Percentiles rank a stretch among this genome's conserved stretches.
Evolutionary conservation across 1,140 invertebrate genomes (phyloP).

Genomic region (Drosophila sucinea): DNA sequence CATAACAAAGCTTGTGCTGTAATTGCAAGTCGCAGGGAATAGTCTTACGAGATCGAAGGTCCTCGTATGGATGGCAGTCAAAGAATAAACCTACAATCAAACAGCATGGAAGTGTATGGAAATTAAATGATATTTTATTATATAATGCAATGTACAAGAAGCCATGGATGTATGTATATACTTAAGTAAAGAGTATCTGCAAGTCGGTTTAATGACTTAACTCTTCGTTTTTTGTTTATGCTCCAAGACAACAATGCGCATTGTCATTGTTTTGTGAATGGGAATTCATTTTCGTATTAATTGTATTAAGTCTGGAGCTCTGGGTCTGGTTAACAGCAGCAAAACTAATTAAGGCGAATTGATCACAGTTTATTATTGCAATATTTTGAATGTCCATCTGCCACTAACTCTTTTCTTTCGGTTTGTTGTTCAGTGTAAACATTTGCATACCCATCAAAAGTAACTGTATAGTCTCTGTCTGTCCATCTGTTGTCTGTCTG

Average conservation of each 20-base stretch:
- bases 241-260: conserved; percentile 4
- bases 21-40: no score
- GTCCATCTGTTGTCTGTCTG: conserved; percentile 5
- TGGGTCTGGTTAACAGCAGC: not conserved
- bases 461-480: conserved; percentile 38
- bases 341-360: conserved; percentile 19
- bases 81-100: no score
- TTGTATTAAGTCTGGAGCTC: conserved; percentile 9
- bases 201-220: not conserved
- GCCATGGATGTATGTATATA: not conserved
- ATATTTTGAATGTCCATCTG: not conserved
- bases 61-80: no score
- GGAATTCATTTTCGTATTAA: conserved; percentile 1
- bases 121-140: no score
- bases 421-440: conserved; percentile 44
- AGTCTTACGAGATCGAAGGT: no score
- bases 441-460: conserved; percentile 60
- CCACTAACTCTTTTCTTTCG: conserved; percentile 6
- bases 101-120: no score
- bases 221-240: not conserved
- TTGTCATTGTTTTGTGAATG: conserved; percentile 47
- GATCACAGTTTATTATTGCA: conserved; percentile 6
- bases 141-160: no score
- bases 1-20: no score
- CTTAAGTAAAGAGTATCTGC: not conserved